These are phyloP conservation scores for Triplophysa dalaica DNA, from an alignment of 2,113 vertebrate species.

Conservation along the genomic window DNA sequence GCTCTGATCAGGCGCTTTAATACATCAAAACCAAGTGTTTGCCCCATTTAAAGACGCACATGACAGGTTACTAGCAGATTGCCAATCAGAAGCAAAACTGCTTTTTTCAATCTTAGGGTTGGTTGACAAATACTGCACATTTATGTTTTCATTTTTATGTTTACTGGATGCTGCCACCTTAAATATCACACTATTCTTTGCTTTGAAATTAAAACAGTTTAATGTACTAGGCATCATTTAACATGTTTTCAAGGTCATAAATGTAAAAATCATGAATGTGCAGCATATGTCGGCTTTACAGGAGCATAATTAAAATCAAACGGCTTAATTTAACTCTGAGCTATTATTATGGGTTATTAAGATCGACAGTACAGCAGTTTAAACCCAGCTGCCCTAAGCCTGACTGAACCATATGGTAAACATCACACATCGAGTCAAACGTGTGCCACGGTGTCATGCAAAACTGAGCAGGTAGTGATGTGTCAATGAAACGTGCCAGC, in stretches of 20 bases:
- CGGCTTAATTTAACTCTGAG: slow-evolving; percentile 47
- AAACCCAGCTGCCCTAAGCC: neutral
- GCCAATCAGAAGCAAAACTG: too few relatives aligned
- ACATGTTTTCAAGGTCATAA: too few relatives aligned
- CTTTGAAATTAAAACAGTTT: too few relatives aligned
- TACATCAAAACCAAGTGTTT: slow-evolving; percentile 19
- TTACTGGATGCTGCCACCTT: too few relatives aligned
- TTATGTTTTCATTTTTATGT: too few relatives aligned
- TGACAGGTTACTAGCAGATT: too few relatives aligned
- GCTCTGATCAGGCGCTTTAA: slow-evolving; percentile 14
- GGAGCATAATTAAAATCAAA: slow-evolving; percentile 36
- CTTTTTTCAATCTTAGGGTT: too few relatives aligned
- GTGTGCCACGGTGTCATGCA: slow-evolving; percentile 33
- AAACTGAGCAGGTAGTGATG: slow-evolving; percentile 37
- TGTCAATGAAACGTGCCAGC: slow-evolving; percentile 50
- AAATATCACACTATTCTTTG: too few relatives aligned
- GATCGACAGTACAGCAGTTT: slow-evolving; percentile 36
- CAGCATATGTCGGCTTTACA: too few relatives aligned
- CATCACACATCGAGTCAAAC: neutral
- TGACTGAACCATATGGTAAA: neutral
- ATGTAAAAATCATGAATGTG: too few relatives aligned
- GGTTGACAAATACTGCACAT: too few relatives aligned
- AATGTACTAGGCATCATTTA: too few relatives aligned
- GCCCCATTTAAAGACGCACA: neutral
- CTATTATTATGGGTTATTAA: slow-evolving; percentile 31